Conservation (phyloP, 2,797 vertebrate species). For the Echeneis naucrates region DNA sequence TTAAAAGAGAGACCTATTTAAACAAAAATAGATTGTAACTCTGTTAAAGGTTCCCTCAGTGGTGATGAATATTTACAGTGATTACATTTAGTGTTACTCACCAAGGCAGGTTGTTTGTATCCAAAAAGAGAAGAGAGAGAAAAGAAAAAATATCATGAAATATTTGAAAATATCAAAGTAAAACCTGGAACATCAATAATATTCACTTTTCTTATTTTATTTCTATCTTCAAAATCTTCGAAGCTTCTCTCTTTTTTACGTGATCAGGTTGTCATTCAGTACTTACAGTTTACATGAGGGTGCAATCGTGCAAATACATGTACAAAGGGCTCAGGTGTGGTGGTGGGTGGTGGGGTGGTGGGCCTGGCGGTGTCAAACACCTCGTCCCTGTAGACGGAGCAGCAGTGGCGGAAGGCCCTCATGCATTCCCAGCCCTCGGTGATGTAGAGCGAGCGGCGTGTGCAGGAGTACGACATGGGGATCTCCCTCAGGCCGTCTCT, state of each 20-base stretch:
- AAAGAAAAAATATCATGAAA: too few relatives aligned
- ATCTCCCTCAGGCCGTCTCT: slow-evolving; percentile 83
- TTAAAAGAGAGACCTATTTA: too few relatives aligned
- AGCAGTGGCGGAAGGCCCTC: slow-evolving; percentile 84
- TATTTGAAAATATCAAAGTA: not conserved
- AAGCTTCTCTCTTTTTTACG: not conserved
- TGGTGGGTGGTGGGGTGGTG: slow-evolving; percentile 48
- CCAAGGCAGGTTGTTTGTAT: too few relatives aligned
- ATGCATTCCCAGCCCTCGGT: slow-evolving; percentile 80
- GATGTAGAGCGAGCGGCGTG: slow-evolving; percentile 81
- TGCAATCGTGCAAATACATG: too few relatives aligned
- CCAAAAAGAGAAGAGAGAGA: too few relatives aligned
- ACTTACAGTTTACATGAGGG: too few relatives aligned
- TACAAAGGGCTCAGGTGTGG: too few relatives aligned
- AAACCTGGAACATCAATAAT: not conserved
- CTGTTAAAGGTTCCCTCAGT: too few relatives aligned
- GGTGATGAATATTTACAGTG: not conserved
- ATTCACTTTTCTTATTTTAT: not conserved
- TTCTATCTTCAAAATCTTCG: not conserved
- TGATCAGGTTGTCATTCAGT: not conserved
- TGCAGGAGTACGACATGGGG: slow-evolving; percentile 84
- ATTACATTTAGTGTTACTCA: not conserved
- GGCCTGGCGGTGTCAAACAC: slow-evolving; percentile 60
- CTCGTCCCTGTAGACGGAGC: slow-evolving; percentile 72
- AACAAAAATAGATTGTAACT: too few relatives aligned